Evolutionary conservation across 1,140 invertebrate genomes (phyloP).

Genomic region (Copidosoma floridanum): DNA sequence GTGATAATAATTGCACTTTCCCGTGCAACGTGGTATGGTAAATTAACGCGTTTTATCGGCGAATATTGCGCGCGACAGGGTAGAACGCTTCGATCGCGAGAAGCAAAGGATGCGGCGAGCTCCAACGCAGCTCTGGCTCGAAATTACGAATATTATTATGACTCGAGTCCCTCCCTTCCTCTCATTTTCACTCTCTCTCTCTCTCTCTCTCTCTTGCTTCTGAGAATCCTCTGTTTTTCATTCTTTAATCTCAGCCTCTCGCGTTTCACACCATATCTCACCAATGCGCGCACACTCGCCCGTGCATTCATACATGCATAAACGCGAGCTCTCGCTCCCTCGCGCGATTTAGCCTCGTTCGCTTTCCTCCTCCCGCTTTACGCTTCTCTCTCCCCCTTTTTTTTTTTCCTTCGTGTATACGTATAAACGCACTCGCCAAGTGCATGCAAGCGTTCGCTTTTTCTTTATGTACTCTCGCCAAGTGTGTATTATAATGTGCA

Average conservation of each 20-base stretch:
- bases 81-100: too few relatives aligned
- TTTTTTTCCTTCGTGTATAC: not conserved
- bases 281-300: conserved; percentile 29
- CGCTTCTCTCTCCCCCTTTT: conserved; percentile 4
- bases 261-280: conserved; percentile 51
- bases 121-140: not conserved
- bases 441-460: not conserved
- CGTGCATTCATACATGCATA: conserved; percentile 11
- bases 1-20: conserved; percentile 17
- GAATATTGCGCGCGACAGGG: too few relatives aligned
- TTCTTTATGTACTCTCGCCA: too few relatives aligned
- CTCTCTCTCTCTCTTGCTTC: conserved; percentile 39
- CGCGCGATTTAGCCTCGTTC: conserved; percentile 7
- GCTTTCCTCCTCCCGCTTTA: conserved; percentile 2
- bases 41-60: too few relatives aligned
- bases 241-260: conserved; percentile 52
- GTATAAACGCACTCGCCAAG: conserved; percentile 18
- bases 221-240: conserved; percentile 50
- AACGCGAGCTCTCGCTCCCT: not conserved
- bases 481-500: too few relatives aligned
- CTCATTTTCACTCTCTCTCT: conserved; percentile 11
- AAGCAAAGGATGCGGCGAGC: too few relatives aligned
- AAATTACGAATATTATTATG: conserved; percentile 29
- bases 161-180: conserved; percentile 11
- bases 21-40: conserved; percentile 10